phyloP scores from a whole-genome alignment of 2,888 invertebrate species.

The Habrosyne pyritoides region DNA sequence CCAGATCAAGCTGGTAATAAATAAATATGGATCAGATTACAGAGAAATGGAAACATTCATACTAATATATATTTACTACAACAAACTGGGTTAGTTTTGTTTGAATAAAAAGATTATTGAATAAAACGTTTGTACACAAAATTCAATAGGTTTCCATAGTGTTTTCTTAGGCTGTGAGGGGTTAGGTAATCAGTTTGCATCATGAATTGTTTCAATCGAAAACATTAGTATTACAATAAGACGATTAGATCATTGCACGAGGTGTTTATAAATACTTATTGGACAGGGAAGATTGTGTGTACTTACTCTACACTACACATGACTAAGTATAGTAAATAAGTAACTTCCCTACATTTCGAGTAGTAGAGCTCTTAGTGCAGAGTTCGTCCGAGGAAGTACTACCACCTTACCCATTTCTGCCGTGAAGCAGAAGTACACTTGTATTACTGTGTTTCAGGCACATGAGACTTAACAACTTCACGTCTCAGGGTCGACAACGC shows the following conservation, averaged over 20 bases:
- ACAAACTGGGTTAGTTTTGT: neutral
- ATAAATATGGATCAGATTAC: too few relatives aligned
- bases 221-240: slow-evolving; percentile 53
- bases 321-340: slow-evolving; percentile 34
- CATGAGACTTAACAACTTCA: too few relatives aligned
- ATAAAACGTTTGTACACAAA: slow-evolving; percentile 6
- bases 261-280: slow-evolving; percentile 58
- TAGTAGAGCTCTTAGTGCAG: too few relatives aligned
- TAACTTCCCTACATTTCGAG: too few relatives aligned
- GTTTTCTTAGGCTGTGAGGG: slow-evolving; percentile 16
- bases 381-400: too few relatives aligned
- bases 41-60: neutral
- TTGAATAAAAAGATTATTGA: neutral
- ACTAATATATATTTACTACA: neutral
- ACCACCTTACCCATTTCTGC: too few relatives aligned
- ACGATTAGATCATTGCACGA: slow-evolving; percentile 34
- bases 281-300: slow-evolving; percentile 20
- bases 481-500: too few relatives aligned
- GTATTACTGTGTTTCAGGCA: too few relatives aligned
- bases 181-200: slow-evolving; percentile 63
- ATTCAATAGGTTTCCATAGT: slow-evolving; percentile 11
- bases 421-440: too few relatives aligned
- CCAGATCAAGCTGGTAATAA: too few relatives aligned
- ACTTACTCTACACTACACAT: slow-evolving; percentile 21
- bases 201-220: slow-evolving; percentile 58